These are phyloP conservation scores for Megaceryle maxima DNA, from an alignment of 2,113 vertebrate species.

Conservation along the genomic window DNA sequence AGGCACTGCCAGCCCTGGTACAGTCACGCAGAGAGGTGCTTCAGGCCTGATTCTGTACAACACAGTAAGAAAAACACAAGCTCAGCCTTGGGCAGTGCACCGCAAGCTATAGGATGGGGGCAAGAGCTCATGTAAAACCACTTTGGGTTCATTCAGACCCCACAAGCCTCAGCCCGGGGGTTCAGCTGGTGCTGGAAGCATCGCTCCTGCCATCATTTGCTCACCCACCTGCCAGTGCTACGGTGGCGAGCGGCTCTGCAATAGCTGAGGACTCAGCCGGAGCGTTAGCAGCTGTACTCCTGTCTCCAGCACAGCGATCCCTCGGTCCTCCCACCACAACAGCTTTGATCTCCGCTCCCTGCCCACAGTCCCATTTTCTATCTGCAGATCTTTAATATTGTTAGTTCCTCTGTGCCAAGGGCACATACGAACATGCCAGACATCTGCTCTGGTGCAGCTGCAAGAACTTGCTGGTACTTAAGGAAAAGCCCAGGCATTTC, in stretches of 20 bases:
- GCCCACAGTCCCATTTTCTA: neutral
- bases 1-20: neutral
- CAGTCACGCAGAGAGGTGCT: neutral
- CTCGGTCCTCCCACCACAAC: neutral
- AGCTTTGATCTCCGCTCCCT: neutral
- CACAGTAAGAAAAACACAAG: neutral
- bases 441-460: neutral
- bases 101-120: neutral
- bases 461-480: neutral
- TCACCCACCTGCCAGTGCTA: neutral
- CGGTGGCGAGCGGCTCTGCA: neutral
- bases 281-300: neutral
- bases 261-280: neutral
- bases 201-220: rapidly evolving
- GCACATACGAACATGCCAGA: rapidly evolving
- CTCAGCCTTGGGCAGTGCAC: rapidly evolving
- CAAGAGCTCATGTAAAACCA: neutral
- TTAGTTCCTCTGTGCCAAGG: neutral
- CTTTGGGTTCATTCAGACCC: neutral
- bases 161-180: neutral
- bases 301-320: neutral
- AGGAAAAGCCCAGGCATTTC: neutral
- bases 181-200: neutral
- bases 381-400: neutral
- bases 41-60: neutral